phyloP scores from a whole-genome alignment of 2,113 vertebrate species.

The Microtus montanus region DNA sequence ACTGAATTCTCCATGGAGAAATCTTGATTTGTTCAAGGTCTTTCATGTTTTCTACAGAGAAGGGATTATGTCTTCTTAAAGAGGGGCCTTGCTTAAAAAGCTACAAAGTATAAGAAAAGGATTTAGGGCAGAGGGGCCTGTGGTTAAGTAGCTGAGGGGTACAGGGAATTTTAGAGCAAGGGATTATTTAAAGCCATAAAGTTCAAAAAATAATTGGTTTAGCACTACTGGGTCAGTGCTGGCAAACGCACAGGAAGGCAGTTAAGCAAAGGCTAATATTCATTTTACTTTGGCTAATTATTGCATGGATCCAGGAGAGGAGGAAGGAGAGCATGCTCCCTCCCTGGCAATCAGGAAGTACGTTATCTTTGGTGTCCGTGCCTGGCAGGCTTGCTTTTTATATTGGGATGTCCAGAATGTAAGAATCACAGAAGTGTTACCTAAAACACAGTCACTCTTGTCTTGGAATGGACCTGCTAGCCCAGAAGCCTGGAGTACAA shows the following conservation, averaged over 20 bases:
- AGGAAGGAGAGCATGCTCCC: constrained; percentile 62
- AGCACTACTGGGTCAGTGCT: constrained; percentile 90
- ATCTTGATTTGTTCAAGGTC: constrained; percentile 94
- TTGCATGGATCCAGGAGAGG: constrained; percentile 83
- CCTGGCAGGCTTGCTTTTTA: neutral
- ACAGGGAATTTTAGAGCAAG: constrained; percentile 90
- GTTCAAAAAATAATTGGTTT: constrained; percentile 93
- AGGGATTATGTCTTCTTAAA: constrained; percentile 93
- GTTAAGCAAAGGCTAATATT: constrained; percentile 91
- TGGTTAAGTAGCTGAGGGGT: constrained; percentile 91
- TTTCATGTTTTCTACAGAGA: constrained; percentile 95
- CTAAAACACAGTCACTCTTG: constrained; percentile 56
- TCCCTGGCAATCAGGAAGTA: constrained; percentile 59
- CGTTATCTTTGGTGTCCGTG: constrained; percentile 30
- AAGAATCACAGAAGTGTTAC: constrained; percentile 23
- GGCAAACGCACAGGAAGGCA: constrained; percentile 85
- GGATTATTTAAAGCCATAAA: constrained; percentile 94
- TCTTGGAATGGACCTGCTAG: constrained; percentile 31
- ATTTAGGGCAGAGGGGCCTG: constrained; percentile 90
- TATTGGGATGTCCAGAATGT: constrained; percentile 15
- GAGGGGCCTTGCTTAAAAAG: constrained; percentile 90
- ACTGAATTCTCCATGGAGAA: constrained; percentile 93
- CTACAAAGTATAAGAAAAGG: constrained; percentile 93
- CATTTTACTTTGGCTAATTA: constrained; percentile 90
- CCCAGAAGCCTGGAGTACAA: neutral